Evolutionary conservation across 1,140 invertebrate species (phyloP).

Genomic region (Aporrectodea caliginosa): DNA sequence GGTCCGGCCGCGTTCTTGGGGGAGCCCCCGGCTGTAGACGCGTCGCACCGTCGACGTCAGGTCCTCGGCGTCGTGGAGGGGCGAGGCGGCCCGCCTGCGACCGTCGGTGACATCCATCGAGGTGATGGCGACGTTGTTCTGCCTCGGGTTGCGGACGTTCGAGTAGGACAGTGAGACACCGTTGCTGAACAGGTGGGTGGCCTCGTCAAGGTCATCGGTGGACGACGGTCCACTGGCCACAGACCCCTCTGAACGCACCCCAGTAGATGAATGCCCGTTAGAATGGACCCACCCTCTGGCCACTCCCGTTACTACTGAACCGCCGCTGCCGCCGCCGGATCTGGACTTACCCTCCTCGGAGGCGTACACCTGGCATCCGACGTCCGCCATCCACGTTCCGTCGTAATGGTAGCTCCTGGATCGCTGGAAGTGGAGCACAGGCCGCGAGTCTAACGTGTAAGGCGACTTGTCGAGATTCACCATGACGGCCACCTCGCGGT

Average conservation of each 20-base stretch:
- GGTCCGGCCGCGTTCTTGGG: neutral
- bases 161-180: neutral
- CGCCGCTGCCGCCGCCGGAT: too few relatives aligned
- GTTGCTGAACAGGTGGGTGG: neutral
- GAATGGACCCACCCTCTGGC: too few relatives aligned
- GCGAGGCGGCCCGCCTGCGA: too few relatives aligned
- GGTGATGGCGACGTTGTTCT: neutral
- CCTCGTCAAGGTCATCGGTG: neutral
- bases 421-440: neutral
- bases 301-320: too few relatives aligned
- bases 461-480: neutral
- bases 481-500: slow-evolving; percentile 17
- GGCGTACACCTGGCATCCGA: neutral
- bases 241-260: neutral
- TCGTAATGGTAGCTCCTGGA: neutral
- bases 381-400: neutral
- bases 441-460: neutral
- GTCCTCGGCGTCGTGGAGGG: neutral
- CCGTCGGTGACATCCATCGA: neutral
- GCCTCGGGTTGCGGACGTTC: neutral
- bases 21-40: neutral
- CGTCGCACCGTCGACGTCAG: neutral
- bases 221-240: too few relatives aligned
- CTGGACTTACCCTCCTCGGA: neutral
- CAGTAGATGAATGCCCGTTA: neutral